Evolutionary conservation across 2,113 vertebrate genomes (phyloP).

Genomic region (Indicator maculatus): DNA sequence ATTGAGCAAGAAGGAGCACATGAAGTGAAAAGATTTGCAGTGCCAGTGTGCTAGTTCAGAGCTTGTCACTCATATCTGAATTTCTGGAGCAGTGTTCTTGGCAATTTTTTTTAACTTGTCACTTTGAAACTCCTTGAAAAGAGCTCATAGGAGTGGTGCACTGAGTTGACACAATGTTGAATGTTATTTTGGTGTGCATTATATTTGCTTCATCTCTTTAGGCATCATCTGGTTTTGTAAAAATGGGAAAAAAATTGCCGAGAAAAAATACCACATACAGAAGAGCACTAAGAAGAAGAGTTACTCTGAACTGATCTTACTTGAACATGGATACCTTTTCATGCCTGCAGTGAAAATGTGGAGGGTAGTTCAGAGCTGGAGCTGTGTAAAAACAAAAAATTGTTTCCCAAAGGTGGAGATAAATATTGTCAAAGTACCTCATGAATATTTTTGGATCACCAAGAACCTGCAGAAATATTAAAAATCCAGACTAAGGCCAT

Average conservation of each 20-base stretch:
- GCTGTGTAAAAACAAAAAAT: neutral
- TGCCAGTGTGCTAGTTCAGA: conserved; percentile 44
- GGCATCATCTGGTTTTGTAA: neutral
- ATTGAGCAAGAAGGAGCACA: neutral
- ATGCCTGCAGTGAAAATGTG: neutral
- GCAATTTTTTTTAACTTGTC: conserved; percentile 24
- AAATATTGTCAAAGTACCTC: neutral
- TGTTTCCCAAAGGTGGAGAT: neutral
- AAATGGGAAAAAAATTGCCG: neutral
- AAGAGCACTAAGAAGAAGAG: neutral
- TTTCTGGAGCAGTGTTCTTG: conserved; percentile 7
- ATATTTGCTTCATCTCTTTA: neutral
- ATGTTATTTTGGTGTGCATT: neutral
- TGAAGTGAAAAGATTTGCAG: conserved; percentile 56
- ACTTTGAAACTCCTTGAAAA: conserved; percentile 30
- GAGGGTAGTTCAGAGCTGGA: neutral
- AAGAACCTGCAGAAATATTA: neutral
- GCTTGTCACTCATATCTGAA: conserved; percentile 11
- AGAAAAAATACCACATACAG: neutral
- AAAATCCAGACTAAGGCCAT: neutral
- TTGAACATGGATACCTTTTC: neutral
- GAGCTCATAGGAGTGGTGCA: neutral
- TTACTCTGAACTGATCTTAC: neutral
- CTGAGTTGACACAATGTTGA: neutral
- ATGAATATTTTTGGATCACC: neutral